Evolutionary conservation across 2,888 invertebrate species (phyloP).

Genomic region (Deilephila elpenor): DNA sequence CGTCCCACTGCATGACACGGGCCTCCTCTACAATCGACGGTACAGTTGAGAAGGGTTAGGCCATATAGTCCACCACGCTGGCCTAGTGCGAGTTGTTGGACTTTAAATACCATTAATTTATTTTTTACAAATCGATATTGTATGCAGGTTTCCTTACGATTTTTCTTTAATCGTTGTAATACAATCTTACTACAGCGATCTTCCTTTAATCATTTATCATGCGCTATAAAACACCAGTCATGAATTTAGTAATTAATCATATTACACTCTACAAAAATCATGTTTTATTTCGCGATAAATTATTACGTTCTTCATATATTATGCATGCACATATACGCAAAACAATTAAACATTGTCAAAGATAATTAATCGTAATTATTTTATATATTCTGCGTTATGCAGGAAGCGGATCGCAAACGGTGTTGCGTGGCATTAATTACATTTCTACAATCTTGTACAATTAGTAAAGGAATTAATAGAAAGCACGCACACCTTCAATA

Average conservation of each 20-base stretch:
- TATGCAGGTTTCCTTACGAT: too few relatives aligned
- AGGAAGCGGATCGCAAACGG: background rate
- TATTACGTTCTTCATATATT: background rate
- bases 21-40: too few relatives aligned
- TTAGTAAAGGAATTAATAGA: background rate
- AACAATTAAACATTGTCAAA: slow-evolving; percentile 11
- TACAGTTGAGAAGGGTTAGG: too few relatives aligned
- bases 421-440: background rate
- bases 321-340: background rate
- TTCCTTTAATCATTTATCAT: too few relatives aligned
- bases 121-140: too few relatives aligned
- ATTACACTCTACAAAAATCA: background rate
- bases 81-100: too few relatives aligned
- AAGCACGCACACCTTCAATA: background rate
- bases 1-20: too few relatives aligned
- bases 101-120: too few relatives aligned
- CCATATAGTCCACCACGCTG: too few relatives aligned
- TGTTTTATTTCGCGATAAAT: background rate
- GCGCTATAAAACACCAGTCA: too few relatives aligned
- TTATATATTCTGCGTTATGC: background rate
- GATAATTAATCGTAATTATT: background rate
- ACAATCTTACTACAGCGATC: too few relatives aligned
- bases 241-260: background rate
- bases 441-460: background rate
- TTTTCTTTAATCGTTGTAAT: too few relatives aligned